These are phyloP conservation scores for Dendroctonus valens DNA, from an alignment of 1,140 invertebrate genomes.

Conservation along the genomic window DNA sequence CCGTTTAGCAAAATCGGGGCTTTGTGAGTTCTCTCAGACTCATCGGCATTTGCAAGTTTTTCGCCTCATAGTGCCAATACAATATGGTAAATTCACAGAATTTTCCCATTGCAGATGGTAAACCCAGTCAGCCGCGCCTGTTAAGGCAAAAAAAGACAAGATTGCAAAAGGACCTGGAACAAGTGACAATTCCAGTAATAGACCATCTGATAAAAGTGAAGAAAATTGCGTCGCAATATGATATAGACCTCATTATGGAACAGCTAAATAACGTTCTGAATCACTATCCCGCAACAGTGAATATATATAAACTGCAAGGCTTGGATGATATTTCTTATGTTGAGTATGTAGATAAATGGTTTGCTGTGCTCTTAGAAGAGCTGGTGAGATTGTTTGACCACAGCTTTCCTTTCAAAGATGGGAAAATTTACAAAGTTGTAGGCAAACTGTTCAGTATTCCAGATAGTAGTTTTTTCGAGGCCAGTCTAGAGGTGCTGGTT, in stretches of 20 bases:
- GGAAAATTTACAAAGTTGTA: constrained; percentile 48
- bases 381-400: constrained; percentile 54
- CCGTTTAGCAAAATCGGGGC: too few relatives aligned
- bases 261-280: constrained; percentile 37
- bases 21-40: too few relatives aligned
- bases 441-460: constrained; percentile 55
- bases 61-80: too few relatives aligned
- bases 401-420: constrained; percentile 54
- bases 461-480: constrained; percentile 54
- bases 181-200: constrained; percentile 19
- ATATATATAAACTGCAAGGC: constrained; percentile 59
- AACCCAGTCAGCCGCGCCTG: neutral
- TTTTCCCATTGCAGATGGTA: constrained; percentile 49
- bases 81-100: constrained; percentile 47
- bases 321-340: constrained; percentile 51
- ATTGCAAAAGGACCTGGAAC: constrained; percentile 28
- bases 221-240: constrained; percentile 51
- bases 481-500: constrained; percentile 53
- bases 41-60: too few relatives aligned
- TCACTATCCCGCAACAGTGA: constrained; percentile 62
- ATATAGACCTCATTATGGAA: constrained; percentile 46
- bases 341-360: constrained; percentile 49
- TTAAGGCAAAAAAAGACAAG: constrained; percentile 5
- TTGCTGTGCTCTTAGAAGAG: constrained; percentile 51
- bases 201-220: constrained; percentile 47